Evolutionary conservation across 2,888 invertebrate species (phyloP), one percentile per base, ranked within the genome.

Genomic region (Anoncus sp.): DNA sequence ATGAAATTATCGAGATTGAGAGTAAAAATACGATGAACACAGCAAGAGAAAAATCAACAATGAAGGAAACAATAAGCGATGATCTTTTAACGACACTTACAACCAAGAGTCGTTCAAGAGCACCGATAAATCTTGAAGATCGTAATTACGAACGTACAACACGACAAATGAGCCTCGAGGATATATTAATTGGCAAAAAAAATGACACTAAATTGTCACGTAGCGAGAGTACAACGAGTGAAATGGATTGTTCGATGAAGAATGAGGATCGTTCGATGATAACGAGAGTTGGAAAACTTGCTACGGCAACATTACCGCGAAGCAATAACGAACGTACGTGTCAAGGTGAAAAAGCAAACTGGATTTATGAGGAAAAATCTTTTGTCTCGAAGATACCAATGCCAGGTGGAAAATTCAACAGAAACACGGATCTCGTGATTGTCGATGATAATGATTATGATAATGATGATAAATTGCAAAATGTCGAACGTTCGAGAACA

Each of bases 121-220:
- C 89, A 7, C 87, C 88, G 16, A 90, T 90, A 35, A 88, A 89
- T 79, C 83, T 89, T 3, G 86, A 89, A 67, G 89, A 89, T 45
- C 47, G 77, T 18, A 84, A 82, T 9, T 87, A 87, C 47, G 84
- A 85, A 1, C 82, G 83, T n/a, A 85, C 87, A 0, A 87, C 86
- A 43, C 86, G 86, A 43, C 89, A 89, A 43, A 88, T 88, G 88
- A 89, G 88, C 22, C 73, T 90, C 20, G 90, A 90, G 31, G 90
- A 90, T 16, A 90, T 90, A 12, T 81, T 90, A 1, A 83, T 82
- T 4, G 86, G 84, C 4, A 88, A 87, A 70, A 88, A 86, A 67
- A 85, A 87, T 9, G 24, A 76, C 0, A 85, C n/a, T n/a, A n/a
- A 85, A 22, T 16, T 83, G 1, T 63, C n/a, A 1, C 82, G 84